A percentile compares a stretch with the other conserved stretches of the same genome.
Evolutionary conservation across 2,113 vertebrate species (phyloP).

Genomic region (Dascyllus trimaculatus): DNA sequence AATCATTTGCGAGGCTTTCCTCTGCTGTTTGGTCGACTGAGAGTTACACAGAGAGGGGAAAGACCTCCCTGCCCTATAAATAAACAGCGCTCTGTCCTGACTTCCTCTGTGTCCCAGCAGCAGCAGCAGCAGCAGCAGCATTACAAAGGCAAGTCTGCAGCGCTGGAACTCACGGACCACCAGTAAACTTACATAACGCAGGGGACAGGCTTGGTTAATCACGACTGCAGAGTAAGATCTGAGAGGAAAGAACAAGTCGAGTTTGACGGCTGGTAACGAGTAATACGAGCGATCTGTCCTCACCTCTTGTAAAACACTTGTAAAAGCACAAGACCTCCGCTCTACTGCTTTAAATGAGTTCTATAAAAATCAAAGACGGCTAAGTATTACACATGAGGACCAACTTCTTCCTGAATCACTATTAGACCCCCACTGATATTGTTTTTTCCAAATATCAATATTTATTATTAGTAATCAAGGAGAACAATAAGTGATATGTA

Average conservation of each 20-base stretch:
- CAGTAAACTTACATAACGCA: conserved; percentile 43
- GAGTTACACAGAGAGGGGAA: conserved; percentile 55
- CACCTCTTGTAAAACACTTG: conserved; percentile 35
- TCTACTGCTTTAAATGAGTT: neutral
- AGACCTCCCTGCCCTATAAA: conserved; percentile 71
- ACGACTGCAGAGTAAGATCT: conserved; percentile 31
- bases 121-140: conserved; percentile 22
- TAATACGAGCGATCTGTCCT: conserved; percentile 1
- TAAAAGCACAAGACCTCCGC: neutral
- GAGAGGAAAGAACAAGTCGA: conserved; percentile 9
- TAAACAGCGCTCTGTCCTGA: conserved; percentile 64
- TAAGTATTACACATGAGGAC: too few relatives aligned
- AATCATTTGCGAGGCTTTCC: conserved; percentile 70
- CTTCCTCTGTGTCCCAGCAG: conserved; percentile 63
- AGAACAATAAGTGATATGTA: too few relatives aligned
- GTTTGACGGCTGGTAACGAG: conserved; percentile 1
- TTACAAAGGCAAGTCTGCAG: conserved; percentile 39
- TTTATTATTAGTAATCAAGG: too few relatives aligned
- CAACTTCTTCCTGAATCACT: too few relatives aligned
- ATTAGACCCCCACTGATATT: too few relatives aligned
- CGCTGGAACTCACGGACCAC: conserved; percentile 1
- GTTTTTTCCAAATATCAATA: too few relatives aligned
- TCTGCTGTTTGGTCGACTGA: conserved; percentile 50
- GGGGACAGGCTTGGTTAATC: conserved; percentile 33
- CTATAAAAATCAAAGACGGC: conserved; percentile 9